Percentiles rank a stretch among this genome's conserved stretches.
These are phyloP conservation scores for Omphaloscelis lunosa DNA, from an alignment of 2,888 invertebrate species.

Conservation along the genomic window DNA sequence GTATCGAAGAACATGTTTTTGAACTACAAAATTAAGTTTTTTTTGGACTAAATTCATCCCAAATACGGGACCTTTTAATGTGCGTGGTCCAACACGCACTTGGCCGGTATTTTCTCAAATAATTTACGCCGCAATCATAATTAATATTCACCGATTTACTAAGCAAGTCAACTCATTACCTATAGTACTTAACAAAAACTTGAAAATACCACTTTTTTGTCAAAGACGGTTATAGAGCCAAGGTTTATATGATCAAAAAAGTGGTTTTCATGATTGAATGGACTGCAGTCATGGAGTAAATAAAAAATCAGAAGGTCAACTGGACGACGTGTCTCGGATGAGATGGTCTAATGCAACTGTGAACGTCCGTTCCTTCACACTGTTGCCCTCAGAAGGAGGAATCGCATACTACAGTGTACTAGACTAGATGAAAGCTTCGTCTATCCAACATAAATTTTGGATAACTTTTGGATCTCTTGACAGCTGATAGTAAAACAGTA, in stretches of 20 bases:
- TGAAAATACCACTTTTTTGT: background rate
- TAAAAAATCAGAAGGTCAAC: slow-evolving; percentile 15
- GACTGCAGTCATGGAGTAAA: background rate
- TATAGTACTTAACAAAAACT: slow-evolving; percentile 12
- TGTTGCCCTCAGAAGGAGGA: no score
- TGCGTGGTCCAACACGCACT: no score
- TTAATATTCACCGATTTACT: background rate
- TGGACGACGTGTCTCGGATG: background rate
- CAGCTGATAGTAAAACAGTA: background rate
- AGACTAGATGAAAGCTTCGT: background rate
- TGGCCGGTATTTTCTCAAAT: no score
- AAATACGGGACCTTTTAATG: no score
- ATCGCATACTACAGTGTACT: background rate
- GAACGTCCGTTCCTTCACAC: no score
- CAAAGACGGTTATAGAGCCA: background rate
- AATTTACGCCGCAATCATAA: background rate
- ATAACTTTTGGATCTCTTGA: background rate
- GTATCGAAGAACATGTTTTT: no score
- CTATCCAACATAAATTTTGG: background rate
- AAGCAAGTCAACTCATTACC: background rate
- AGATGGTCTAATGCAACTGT: background rate
- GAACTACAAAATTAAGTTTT: no score
- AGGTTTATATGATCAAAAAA: slow-evolving; percentile 37
- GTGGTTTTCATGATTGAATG: slow-evolving; percentile 31
- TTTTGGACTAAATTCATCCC: no score